Base-by-base conservation (phyloP, 2,113 vertebrate species). In the Corynorhinus townsendii region DNA sequence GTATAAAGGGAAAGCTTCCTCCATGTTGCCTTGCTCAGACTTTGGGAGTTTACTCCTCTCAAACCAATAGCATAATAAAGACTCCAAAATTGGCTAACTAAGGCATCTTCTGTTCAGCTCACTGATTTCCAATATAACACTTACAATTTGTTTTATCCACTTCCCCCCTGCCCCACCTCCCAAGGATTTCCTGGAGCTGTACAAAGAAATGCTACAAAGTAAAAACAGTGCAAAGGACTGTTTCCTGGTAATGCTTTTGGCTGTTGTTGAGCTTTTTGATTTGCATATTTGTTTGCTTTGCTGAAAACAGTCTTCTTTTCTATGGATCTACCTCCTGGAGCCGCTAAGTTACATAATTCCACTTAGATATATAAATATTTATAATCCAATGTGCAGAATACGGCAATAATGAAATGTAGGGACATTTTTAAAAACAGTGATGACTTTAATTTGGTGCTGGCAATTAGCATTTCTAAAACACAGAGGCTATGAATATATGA, bases 381-480 rank as follows among this genome's bases (percentile, higher is more conserved):
- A 96, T 26, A 45, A 81, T 49, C 49, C 40, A 62, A 0, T 0
- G 0, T 26, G 12, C 72, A 59, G n/a, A 35, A 91, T 54, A 52
- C 20, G n/a, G 75, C 59, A 81, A 91, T 85, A 94, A 95, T 71
- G 95, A 97, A 83, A 64, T 24, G 7, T 54, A 95, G 26, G 85
- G 84, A 93, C 89, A 47, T 82, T 97, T 94, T 97, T 96, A 28
- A 84, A 90, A 95, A 30, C 11, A 77, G 79, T 47, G 0, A 77
- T 68, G 56, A 54, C 56, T 94, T 91, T 94, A 95, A 92, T 56
- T 97, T 89, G 81, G 93, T 88, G 84, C 83, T 84, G 77, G 69
- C 97, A 98, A 97, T 97, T 97, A 95, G 91, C 28, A 88, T 94
- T 96, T 96, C 59, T 95, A 92, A 95, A n/a, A 91, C 91, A 96